Conservation (phyloP, 2,113 vertebrate genomes). For the Phalacrocorax aristotelis region DNA sequence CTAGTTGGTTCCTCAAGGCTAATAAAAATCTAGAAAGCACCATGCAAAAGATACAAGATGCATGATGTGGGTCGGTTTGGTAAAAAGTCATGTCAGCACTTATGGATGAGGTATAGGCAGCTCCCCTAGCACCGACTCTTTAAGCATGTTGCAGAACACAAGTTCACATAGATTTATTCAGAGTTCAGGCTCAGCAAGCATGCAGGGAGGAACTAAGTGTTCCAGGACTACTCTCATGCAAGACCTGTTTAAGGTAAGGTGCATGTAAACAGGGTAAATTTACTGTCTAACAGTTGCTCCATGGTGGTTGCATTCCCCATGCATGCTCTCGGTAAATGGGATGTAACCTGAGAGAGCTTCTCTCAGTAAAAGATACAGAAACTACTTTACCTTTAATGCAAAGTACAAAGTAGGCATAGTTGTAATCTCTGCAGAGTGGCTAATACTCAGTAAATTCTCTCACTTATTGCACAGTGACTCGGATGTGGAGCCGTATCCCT, state of each 20-base stretch:
- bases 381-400: neutral
- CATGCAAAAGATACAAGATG: neutral
- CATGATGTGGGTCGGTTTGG: neutral
- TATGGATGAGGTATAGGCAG: neutral
- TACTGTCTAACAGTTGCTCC: neutral
- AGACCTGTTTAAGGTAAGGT: neutral
- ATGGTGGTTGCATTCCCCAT: neutral
- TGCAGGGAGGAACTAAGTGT: neutral
- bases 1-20: neutral
- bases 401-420: neutral
- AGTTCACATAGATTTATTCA: neutral
- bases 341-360: accelerated
- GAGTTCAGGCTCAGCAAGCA: neutral
- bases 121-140: neutral
- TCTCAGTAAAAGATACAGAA: neutral
- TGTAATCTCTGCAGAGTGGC: neutral
- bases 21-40: neutral
- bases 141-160: neutral
- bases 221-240: neutral
- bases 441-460: neutral
- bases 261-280: neutral
- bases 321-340: neutral
- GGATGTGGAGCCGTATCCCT: neutral
- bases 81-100: neutral
- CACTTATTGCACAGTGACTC: neutral